These are phyloP conservation scores for Leptopilina syphax DNA, from an alignment of 2,888 invertebrate species.

Conservation along the genomic window DNA sequence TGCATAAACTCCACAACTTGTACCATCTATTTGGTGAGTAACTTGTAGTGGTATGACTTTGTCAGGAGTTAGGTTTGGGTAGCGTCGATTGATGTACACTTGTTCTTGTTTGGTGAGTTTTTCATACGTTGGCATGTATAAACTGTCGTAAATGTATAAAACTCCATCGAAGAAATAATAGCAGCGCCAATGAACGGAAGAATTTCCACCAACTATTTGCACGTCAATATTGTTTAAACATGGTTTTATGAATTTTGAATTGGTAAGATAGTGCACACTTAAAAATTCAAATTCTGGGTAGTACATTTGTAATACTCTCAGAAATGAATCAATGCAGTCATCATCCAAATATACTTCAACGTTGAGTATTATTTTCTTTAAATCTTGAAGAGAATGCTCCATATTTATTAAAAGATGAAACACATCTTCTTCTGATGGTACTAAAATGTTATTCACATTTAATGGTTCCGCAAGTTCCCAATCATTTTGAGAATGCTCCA, in stretches of 20 bases:
- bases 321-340: no score
- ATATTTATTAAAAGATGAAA: no score
- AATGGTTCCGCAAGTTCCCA: background rate
- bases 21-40: no score
- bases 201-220: slow-evolving; percentile 52
- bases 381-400: no score
- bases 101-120: background rate
- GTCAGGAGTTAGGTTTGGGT: background rate
- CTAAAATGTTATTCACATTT: background rate
- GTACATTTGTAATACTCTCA: no score
- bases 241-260: no score
- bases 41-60: background rate
- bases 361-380: no score
- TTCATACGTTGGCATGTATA: background rate
- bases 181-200: slow-evolving; percentile 52
- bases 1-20: no score
- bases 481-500: background rate
- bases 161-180: slow-evolving; percentile 47
- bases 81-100: background rate
- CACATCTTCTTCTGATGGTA: background rate
- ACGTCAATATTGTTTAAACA: slow-evolving; percentile 39
- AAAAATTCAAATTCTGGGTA: slow-evolving; percentile 1
- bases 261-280: slow-evolving; percentile 38
- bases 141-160: slow-evolving; percentile 1
- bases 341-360: no score